A percentile compares a stretch with the other conserved stretches of the same genome.
These are phyloP conservation scores for Oncorhynchus gorbuscha DNA, from an alignment of 2,113 vertebrate genomes.

Conservation along the genomic window DNA sequence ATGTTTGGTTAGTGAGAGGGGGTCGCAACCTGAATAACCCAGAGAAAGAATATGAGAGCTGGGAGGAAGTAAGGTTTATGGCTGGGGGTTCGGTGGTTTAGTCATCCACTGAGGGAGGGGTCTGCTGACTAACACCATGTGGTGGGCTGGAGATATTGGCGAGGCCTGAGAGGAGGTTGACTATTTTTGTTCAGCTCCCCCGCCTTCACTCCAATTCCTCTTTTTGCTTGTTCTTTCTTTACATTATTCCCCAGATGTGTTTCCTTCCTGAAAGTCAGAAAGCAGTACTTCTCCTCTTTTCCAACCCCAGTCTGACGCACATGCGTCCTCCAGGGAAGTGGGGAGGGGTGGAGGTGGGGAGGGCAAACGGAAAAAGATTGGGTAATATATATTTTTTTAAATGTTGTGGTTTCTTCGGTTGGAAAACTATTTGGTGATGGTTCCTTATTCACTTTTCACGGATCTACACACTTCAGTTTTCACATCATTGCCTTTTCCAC, in stretches of 20 bases:
- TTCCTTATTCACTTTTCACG: constrained; percentile 44
- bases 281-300: constrained; percentile 71
- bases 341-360: constrained; percentile 19
- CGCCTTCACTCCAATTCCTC: constrained; percentile 69
- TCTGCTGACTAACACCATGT: constrained; percentile 63
- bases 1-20: not conserved
- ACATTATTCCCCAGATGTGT: constrained; percentile 69
- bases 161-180: constrained; percentile 41
- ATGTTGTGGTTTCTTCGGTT: constrained; percentile 64
- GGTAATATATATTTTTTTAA: constrained; percentile 49
- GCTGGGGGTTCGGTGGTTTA: constrained; percentile 39
- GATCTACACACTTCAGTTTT: not conserved
- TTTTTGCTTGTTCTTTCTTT: constrained; percentile 68
- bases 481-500: too few species aligned
- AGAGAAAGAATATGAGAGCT: constrained; percentile 30
- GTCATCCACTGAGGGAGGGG: constrained; percentile 42
- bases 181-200: constrained; percentile 66
- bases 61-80: constrained; percentile 52
- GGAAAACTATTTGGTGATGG: constrained; percentile 50
- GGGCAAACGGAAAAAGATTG: constrained; percentile 56
- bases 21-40: constrained; percentile 33
- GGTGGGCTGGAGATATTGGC: constrained; percentile 43
- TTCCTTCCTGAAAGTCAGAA: constrained; percentile 70
- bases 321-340: constrained; percentile 46
- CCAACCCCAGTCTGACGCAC: constrained; percentile 65